Percentiles rank a stretch among this genome's conserved stretches.
phyloP scores from a whole-genome alignment of 2,888 invertebrate species.

The Clitarchus hookeri region DNA sequence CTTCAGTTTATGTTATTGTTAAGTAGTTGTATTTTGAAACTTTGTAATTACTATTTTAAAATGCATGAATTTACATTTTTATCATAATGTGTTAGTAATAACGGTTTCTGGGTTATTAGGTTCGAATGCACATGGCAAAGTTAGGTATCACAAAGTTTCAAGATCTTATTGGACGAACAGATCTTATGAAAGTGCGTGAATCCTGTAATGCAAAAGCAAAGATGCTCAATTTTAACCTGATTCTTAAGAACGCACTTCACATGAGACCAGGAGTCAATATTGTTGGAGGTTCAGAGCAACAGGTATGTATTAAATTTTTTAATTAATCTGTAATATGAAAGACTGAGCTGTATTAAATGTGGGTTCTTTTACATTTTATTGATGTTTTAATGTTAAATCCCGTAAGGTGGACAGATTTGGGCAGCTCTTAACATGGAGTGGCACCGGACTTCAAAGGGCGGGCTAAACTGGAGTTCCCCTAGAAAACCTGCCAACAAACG shows the following conservation, averaged over 20 bases:
- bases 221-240: conserved; percentile 79
- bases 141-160: conserved; percentile 87
- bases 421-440: too few relatives aligned
- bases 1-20: too few relatives aligned
- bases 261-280: conserved; percentile 91
- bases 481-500: too few relatives aligned
- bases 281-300: conserved; percentile 81
- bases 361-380: background rate
- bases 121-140: conserved; percentile 87
- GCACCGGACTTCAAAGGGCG: too few relatives aligned
- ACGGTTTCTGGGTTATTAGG: conserved; percentile 56
- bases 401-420: too few relatives aligned
- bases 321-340: background rate
- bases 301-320: conserved; percentile 55
- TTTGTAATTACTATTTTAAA: too few relatives aligned
- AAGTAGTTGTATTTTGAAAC: too few relatives aligned
- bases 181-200: conserved; percentile 78
- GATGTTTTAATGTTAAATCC: too few relatives aligned
- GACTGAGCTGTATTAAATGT: background rate
- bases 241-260: conserved; percentile 87
- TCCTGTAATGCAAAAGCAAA: conserved; percentile 79
- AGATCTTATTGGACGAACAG: conserved; percentile 91
- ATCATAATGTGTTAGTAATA: background rate
- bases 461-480: too few relatives aligned
- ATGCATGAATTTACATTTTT: too few relatives aligned